A percentile compares a stretch with the other conserved stretches of the same genome.
These are phyloP conservation scores for Apodemia zela DNA, from an alignment of 2,888 invertebrate species.

Conservation along the genomic window DNA sequence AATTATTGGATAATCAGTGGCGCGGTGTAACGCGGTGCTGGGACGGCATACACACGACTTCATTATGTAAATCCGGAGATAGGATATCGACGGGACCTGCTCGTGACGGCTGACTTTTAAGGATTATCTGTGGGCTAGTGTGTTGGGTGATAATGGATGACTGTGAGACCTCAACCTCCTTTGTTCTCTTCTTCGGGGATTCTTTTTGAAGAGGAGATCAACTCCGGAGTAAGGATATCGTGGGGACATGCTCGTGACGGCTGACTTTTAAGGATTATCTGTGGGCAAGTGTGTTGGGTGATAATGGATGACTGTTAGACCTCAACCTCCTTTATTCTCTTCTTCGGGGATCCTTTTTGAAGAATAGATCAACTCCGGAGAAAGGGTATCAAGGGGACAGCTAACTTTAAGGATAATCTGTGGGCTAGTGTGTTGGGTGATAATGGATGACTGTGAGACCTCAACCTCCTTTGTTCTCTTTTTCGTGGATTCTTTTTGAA, in stretches of 20 bases:
- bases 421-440: neutral
- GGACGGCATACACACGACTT: constrained; percentile 32
- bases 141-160: neutral
- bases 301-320: no score
- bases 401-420: neutral
- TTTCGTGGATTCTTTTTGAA: no score
- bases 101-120: neutral
- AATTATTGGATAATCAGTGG: constrained; percentile 32
- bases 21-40: constrained; percentile 32
- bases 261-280: neutral
- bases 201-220: no score
- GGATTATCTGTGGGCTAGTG: neutral
- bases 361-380: no score
- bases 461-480: no score
- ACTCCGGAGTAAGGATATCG: constrained; percentile 29
- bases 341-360: no score
- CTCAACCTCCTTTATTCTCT: no score
- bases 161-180: no score
- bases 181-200: no score
- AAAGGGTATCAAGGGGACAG: constrained; percentile 30
- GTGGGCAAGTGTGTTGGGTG: neutral
- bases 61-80: constrained; percentile 34
- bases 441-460: no score
- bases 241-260: constrained; percentile 22
- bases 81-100: constrained; percentile 31